A percentile compares a stretch with the other conserved stretches of the same genome.
phyloP scores from a whole-genome alignment of 2,888 invertebrate genomes.

The Napeogenes sylphis region DNA sequence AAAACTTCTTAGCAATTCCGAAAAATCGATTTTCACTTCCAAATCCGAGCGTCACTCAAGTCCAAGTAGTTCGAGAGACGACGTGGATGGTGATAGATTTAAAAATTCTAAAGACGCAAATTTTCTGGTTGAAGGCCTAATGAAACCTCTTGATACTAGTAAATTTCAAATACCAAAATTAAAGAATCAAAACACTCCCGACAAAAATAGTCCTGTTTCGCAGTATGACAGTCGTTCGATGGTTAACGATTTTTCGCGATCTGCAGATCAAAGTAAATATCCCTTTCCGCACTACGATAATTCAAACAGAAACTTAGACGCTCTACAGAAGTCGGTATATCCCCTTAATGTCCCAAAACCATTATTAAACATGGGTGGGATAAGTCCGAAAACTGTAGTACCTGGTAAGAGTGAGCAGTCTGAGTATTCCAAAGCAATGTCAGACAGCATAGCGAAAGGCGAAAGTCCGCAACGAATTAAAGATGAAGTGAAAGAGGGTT shows the following conservation, averaged over 20 bases:
- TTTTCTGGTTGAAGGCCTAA: conserved; percentile 84
- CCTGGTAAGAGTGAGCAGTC: conserved; percentile 52
- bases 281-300: conserved; percentile 67
- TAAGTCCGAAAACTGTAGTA: conserved; percentile 65
- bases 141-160: conserved; percentile 86
- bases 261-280: conserved; percentile 67
- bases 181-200: conserved; percentile 69
- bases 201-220: conserved; percentile 63
- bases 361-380: conserved; percentile 61
- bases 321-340: conserved; percentile 64
- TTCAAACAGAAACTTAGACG: conserved; percentile 56
- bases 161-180: conserved; percentile 93
- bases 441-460: conserved; percentile 62
- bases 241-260: conserved; percentile 67
- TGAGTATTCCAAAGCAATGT: conserved; percentile 59
- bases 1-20: conserved; percentile 77
- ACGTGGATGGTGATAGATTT: conserved; percentile 80
- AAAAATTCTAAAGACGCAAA: conserved; percentile 81
- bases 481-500: conserved; percentile 62
- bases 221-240: conserved; percentile 67
- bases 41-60: conserved; percentile 82
- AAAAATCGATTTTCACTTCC: conserved; percentile 81
- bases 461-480: conserved; percentile 60
- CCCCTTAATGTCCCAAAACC: conserved; percentile 71
- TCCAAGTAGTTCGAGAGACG: conserved; percentile 81